phyloP scores from a whole-genome alignment of 2,888 invertebrate species.

The Tenodera sinensis region DNA sequence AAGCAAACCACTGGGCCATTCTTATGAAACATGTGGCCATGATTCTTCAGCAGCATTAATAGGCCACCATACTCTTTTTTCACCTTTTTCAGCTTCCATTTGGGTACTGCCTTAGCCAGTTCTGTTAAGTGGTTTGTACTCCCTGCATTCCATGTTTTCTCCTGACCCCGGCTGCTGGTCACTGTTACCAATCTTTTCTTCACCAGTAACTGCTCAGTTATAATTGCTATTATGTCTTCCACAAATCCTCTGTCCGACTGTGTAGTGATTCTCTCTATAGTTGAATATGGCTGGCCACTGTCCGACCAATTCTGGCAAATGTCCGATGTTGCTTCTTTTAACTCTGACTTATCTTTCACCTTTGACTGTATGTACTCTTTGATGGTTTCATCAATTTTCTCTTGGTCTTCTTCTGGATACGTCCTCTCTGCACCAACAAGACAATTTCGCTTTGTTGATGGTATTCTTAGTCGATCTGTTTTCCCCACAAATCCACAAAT shows the following conservation, averaged over 20 bases:
- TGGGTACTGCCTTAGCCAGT: constrained; percentile 57
- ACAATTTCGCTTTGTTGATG: constrained; percentile 91
- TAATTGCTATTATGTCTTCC: constrained; percentile 58
- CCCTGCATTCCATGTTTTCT: constrained; percentile 62
- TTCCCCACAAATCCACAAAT: constrained; percentile 71
- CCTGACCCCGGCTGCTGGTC: constrained; percentile 5
- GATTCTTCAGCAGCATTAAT: constrained; percentile 80
- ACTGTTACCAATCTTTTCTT: constrained; percentile 32
- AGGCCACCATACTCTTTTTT: constrained; percentile 85
- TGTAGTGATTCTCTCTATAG: constrained; percentile 70
- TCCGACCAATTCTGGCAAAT: constrained; percentile 25
- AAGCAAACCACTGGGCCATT: constrained; percentile 62
- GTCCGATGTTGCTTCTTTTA: background rate
- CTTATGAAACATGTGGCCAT: constrained; percentile 74
- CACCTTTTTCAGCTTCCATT: constrained; percentile 58
- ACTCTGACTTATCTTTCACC: background rate
- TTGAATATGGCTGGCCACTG: constrained; percentile 63
- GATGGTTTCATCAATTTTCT: constrained; percentile 46
- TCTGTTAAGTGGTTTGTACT: constrained; percentile 56
- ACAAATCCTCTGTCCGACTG: constrained; percentile 65
- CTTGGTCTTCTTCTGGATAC: constrained; percentile 45
- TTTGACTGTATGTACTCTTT: constrained; percentile 46
- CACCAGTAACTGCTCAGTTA: constrained; percentile 58
- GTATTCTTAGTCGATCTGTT: constrained; percentile 86
- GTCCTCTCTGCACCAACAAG: constrained; percentile 59